These are phyloP conservation scores for Eupsittula cactorum DNA, from an alignment of 2,113 vertebrate genomes.

Conservation along the genomic window DNA sequence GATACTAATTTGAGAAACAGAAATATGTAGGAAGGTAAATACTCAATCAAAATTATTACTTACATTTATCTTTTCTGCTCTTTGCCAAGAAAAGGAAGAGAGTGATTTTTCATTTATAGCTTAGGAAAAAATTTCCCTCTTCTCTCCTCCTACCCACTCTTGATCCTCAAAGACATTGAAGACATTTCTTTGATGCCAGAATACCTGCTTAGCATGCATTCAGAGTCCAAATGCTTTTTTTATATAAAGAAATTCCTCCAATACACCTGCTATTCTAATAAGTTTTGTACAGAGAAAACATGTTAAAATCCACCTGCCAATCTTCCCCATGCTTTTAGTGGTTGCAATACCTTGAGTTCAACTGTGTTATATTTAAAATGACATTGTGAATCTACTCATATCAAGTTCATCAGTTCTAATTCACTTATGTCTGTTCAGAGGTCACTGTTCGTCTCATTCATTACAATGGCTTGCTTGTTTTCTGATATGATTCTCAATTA, in stretches of 20 bases:
- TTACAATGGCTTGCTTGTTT: constrained; percentile 37
- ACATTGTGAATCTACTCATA: constrained; percentile 41
- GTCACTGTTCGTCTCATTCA: constrained; percentile 43
- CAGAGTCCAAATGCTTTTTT: constrained; percentile 4
- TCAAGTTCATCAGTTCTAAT: constrained; percentile 68
- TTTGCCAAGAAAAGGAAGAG: neutral
- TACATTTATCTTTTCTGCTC: neutral
- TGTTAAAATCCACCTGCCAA: constrained; percentile 4
- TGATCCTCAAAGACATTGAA: neutral
- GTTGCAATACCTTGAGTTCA: constrained; percentile 22
- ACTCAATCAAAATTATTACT: neutral
- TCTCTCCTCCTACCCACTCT: neutral
- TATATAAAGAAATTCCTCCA: neutral
- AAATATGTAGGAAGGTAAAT: neutral
- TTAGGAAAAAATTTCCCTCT: neutral
- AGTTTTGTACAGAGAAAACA: neutral
- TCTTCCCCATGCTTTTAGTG: neutral
- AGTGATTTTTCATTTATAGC: neutral
- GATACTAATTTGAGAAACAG: neutral
- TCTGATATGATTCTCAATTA: constrained; percentile 67
- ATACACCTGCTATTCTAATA: neutral
- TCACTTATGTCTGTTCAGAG: constrained; percentile 53
- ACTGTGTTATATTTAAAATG: constrained; percentile 56
- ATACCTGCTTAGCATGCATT: neutral
- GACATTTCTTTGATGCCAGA: neutral